Percentiles rank a stretch among this genome's conserved stretches.
phyloP scores from a whole-genome alignment of 2,797 vertebrate species.

The Epinephelus malabaricus region DNA sequence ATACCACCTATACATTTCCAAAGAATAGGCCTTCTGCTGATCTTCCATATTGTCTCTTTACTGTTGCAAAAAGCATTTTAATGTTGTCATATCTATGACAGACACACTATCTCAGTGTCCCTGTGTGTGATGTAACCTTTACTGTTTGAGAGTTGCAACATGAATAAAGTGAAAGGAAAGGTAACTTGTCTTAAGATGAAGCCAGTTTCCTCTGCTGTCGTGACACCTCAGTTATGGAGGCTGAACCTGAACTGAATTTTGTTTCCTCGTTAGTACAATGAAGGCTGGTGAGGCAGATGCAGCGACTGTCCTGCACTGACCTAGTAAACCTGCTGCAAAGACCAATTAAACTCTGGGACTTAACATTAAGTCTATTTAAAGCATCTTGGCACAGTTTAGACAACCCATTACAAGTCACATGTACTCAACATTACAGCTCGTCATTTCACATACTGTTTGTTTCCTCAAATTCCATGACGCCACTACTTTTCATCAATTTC shows the following conservation, averaged over 20 bases:
- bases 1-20: conserved; percentile 77
- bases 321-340: not conserved
- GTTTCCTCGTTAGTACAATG: too few relatives aligned
- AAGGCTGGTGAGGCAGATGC: too few relatives aligned
- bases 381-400: not conserved
- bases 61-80: conserved; percentile 68
- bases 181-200: conserved; percentile 14
- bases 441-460: not conserved
- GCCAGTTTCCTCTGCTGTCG: not conserved
- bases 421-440: not conserved
- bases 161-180: conserved; percentile 78
- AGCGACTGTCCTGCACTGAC: not conserved
- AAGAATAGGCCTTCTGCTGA: conserved; percentile 75
- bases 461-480: not conserved
- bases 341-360: conserved; percentile 24
- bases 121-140: conserved; percentile 77
- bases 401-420: not conserved
- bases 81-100: conserved; percentile 69
- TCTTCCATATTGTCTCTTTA: conserved; percentile 66
- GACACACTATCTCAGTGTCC: conserved; percentile 69
- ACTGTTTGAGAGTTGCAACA: conserved; percentile 70
- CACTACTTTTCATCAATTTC: too few relatives aligned
- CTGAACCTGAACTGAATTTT: too few relatives aligned
- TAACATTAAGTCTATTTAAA: conserved; percentile 18
- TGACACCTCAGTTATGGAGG: not conserved